phyloP scores from a whole-genome alignment of 92 coral and sea anemone genomes.

The Actinostola sp. region DNA sequence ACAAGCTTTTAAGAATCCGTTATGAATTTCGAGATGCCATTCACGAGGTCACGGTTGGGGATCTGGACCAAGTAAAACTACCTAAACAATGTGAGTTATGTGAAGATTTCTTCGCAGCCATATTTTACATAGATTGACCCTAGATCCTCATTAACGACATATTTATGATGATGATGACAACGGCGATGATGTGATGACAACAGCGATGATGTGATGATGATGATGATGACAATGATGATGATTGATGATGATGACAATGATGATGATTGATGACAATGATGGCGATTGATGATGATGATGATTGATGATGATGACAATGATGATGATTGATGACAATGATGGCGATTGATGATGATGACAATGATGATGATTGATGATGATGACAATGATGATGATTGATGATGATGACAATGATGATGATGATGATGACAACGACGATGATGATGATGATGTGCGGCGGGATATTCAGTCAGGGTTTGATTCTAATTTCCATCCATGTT shows the following conservation, averaged over 20 bases:
- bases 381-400: background rate
- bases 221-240: background rate
- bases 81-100: constrained; percentile 94
- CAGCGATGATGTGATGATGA: background rate
- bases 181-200: too few relatives aligned
- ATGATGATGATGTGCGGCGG: too few relatives aligned
- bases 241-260: background rate
- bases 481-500: too few relatives aligned
- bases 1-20: constrained; percentile 81
- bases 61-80: constrained; percentile 73
- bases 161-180: too few relatives aligned
- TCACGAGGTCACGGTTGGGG: constrained; percentile 88
- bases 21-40: constrained; percentile 85
- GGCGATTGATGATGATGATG: background rate
- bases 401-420: background rate
- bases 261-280: background rate
- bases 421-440: background rate
- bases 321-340: background rate
- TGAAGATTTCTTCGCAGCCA: too few relatives aligned
- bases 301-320: background rate
- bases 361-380: background rate
- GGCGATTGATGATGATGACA: background rate
- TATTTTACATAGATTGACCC: too few relatives aligned
- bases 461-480: too few relatives aligned
- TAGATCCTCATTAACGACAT: too few relatives aligned